Evolutionary conservation across 2,797 vertebrate genomes (phyloP).

Genomic region (Monodelphis domestica): DNA sequence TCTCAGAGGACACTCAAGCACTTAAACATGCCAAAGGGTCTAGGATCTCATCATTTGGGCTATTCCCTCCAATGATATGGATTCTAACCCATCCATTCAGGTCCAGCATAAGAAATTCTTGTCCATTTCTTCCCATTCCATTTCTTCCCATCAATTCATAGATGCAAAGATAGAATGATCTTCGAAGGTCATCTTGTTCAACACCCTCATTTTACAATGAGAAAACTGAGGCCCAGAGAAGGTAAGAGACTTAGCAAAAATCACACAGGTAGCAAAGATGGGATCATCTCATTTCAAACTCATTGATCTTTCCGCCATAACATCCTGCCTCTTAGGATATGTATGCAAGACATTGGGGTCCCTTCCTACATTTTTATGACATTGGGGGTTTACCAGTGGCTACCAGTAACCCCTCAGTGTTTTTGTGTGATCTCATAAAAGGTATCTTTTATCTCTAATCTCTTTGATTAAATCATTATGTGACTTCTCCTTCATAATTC

Average conservation of each 20-base stretch:
- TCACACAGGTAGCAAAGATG: neutral
- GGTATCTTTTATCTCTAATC: neutral
- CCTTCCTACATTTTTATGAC: neutral
- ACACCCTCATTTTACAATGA: neutral
- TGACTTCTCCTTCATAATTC: neutral
- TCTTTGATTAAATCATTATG: neutral
- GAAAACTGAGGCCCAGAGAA: neutral
- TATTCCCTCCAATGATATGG: neutral
- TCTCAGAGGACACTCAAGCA: neutral
- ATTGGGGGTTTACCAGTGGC: neutral
- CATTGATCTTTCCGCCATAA: neutral
- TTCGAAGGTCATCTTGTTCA: neutral
- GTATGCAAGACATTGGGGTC: neutral
- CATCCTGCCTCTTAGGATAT: neutral
- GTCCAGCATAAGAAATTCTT: neutral
- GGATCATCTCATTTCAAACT: neutral
- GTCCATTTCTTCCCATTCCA: neutral
- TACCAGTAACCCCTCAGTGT: neutral
- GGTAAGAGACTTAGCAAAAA: neutral
- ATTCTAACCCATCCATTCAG: neutral
- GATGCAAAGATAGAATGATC: neutral
- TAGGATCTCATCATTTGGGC: neutral
- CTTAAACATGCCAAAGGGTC: neutral
- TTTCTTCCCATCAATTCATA: neutral
- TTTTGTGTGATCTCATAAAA: neutral